Conservation (phyloP, 2,797 vertebrate species). For the Rallus crepitans region DNA sequence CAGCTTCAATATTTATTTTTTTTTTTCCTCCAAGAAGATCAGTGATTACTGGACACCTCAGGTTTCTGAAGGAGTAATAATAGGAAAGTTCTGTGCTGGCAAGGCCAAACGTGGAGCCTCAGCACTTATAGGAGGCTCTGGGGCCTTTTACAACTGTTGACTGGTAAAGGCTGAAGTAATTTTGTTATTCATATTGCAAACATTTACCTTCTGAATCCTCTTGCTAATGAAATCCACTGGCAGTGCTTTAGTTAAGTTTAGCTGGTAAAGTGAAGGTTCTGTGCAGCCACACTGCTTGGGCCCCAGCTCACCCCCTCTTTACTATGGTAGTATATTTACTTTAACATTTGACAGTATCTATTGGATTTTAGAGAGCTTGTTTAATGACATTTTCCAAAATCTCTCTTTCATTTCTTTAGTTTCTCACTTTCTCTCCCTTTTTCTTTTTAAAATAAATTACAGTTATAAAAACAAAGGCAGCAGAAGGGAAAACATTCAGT, state of each 20-base stretch:
- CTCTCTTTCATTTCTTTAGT: conserved; percentile 69
- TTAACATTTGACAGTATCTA: conserved; percentile 59
- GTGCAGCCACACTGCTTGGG: neutral
- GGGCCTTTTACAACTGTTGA: conserved; percentile 68
- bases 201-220: conserved; percentile 43
- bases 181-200: conserved; percentile 21
- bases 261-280: conserved; percentile 4
- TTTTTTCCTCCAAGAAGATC: neutral
- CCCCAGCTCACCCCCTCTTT: neutral
- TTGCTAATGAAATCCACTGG: conserved; percentile 43
- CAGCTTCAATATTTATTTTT: neutral
- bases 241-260: conserved; percentile 11
- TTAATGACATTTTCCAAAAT: conserved; percentile 86
- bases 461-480: conserved; percentile 86
- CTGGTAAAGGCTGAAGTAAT: conserved; percentile 48
- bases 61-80: neutral
- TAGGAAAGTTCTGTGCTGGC: neutral
- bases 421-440: conserved; percentile 73
- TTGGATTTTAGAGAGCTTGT: conserved; percentile 75
- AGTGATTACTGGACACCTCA: neutral
- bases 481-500: conserved; percentile 84
- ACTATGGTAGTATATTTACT: neutral
- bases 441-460: conserved; percentile 89
- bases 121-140: conserved; percentile 42
- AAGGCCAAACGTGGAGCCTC: neutral